These are phyloP conservation scores for Oreochromis spilurus DNA, from an alignment of 2,113 vertebrate species.

Conservation along the genomic window DNA sequence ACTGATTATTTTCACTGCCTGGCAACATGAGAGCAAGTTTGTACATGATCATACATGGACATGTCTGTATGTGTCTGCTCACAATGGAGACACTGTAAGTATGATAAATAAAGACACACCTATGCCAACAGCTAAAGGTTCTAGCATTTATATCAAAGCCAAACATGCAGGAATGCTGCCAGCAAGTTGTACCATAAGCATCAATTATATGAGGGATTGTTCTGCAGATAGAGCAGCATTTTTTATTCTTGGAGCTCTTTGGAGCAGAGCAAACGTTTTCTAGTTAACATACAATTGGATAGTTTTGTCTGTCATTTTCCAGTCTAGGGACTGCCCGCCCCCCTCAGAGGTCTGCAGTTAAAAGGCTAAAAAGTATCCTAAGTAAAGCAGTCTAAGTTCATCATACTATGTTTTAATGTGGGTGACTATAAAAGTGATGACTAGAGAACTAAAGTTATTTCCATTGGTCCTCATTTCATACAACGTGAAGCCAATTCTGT, in stretches of 20 bases:
- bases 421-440: neutral
- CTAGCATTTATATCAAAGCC: neutral
- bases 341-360: neutral
- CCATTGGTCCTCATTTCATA: fast-evolving
- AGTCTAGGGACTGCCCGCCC: fast-evolving
- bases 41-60: neutral
- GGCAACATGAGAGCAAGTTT: neutral
- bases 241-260: neutral
- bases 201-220: neutral
- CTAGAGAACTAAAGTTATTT: neutral
- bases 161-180: neutral
- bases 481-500: neutral
- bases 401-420: neutral
- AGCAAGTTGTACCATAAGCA: neutral
- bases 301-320: neutral
- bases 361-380: fast-evolving
- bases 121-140: neutral
- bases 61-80: neutral
- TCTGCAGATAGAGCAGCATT: neutral
- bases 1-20: neutral
- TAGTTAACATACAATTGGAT: neutral
- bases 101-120: neutral
- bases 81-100: neutral
- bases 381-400: neutral
- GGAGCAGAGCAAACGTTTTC: neutral